Base-by-base conservation (phyloP, 2,888 invertebrate species). In the Leptinotarsa rubiginosa region DNA sequence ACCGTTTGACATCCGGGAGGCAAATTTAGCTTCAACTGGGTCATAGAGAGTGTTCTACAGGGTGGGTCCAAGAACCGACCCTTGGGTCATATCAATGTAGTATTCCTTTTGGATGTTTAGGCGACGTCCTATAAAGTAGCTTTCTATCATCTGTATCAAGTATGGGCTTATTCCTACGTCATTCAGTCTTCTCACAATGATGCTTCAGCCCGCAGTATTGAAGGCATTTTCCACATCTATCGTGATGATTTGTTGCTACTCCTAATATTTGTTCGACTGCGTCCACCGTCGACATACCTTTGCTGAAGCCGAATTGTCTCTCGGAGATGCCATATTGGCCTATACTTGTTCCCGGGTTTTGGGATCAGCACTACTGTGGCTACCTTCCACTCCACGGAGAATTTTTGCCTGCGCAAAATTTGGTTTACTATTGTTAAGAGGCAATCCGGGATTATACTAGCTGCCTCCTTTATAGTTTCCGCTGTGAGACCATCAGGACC, bases 21-120 rank as follows among this genome's bases (percentile, higher is more conserved):
- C 13, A 72, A 13, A 7, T 54, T 47, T 1, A 65, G 22, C 1
- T 49, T 50, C 25, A 69, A 72, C 47, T 13, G 41, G 56, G n/a
- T 65, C 71, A 20, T 75, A 72, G 2, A 69, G n/a, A 47, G 69
- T 25, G 65, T 72, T 72, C 65, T 72, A 75, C 25, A 75, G 59
- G 22, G 62, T 22, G 4, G 75, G 71, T 47, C 72, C 75, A 20
- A 75, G 15, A 7, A 75, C 56, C 1, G 72, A 75, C 16, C 70
- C 75, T 4, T 47, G 31, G 16, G 65, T 62, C 18, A 64, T 69
- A 12, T n/a, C 31, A 15, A n/a, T 65, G 16, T 4, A 49, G 13
- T 65, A 15, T 15, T 65, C 18, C 12, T 22, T 12, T 3, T 22
- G 22, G 2, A 65, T 18, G 7, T 18, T 65, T 13, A 71, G 5